Percentiles rank a stretch among this genome's conserved stretches.
Evolutionary conservation across 1,140 invertebrate species (phyloP).

Genomic region (Stenopsyche tienmushanensis): DNA sequence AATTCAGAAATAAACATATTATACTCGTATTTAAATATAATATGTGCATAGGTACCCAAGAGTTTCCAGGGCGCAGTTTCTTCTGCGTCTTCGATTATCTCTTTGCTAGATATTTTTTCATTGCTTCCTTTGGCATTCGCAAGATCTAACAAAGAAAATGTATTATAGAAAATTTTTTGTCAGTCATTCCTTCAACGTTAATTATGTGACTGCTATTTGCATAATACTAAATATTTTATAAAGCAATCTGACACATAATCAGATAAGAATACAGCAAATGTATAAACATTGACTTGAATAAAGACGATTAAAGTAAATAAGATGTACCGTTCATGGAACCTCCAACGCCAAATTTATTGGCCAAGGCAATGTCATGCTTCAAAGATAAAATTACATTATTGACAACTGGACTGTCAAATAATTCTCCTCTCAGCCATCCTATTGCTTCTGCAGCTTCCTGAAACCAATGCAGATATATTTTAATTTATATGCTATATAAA

Average conservation of each 20-base stretch:
- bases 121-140: not conserved
- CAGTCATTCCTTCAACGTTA: not conserved
- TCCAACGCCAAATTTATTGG: not conserved
- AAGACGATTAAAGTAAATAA: not conserved
- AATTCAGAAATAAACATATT: not conserved
- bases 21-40: no score
- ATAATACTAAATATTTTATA: not conserved
- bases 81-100: not conserved
- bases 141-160: no score
- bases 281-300: not conserved
- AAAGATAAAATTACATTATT: not conserved
- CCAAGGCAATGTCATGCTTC: conserved; percentile 8
- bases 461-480: no score
- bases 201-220: not conserved
- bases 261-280: no score
- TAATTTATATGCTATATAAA: no score
- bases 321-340: not conserved
- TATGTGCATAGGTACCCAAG: not conserved
- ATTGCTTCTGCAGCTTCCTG: conserved; percentile 34
- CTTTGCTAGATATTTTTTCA: not conserved
- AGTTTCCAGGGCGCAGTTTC: conserved; percentile 2
- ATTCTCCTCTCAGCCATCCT: conserved; percentile 23
- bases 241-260: not conserved
- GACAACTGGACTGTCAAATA: not conserved
- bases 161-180: no score